Percentiles rank a stretch among this genome's conserved stretches.
Evolutionary conservation across 2,113 vertebrate species (phyloP).

Genomic region (Myrmecobius fasciatus): DNA sequence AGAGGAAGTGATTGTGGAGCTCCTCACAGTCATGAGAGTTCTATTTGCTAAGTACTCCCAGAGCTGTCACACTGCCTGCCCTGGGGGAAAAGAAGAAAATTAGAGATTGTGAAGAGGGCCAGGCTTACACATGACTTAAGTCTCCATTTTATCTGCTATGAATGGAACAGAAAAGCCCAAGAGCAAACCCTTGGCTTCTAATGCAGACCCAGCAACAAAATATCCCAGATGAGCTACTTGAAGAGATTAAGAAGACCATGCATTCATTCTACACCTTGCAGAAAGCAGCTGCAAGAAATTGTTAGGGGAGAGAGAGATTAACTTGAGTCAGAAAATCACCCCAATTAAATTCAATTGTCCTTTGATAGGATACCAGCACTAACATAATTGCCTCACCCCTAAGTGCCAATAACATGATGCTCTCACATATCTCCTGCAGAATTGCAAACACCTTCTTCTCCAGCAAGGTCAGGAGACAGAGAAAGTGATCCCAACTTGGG

Average conservation of each 20-base stretch:
- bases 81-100: not conserved
- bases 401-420: not conserved
- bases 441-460: not conserved
- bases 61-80: conserved; percentile 6
- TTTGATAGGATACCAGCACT: conserved; percentile 32
- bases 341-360: conserved; percentile 8
- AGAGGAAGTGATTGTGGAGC: not conserved
- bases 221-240: not conserved
- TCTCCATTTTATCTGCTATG: not conserved
- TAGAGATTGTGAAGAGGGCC: not conserved
- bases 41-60: not conserved
- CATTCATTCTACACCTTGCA: not conserved
- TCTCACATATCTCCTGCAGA: not conserved
- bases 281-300: not conserved
- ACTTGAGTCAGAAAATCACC: conserved; percentile 21
- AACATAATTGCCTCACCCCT: conserved; percentile 25
- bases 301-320: not conserved
- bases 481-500: not conserved
- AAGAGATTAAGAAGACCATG: not conserved
- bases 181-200: not conserved
- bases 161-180: conserved; percentile 22
- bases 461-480: not conserved
- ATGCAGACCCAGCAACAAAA: conserved; percentile 27
- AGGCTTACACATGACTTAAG: not conserved
- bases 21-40: not conserved